These are phyloP conservation scores for Andrena flavipes DNA, from an alignment of 2,888 invertebrate species.

Conservation along the genomic window DNA sequence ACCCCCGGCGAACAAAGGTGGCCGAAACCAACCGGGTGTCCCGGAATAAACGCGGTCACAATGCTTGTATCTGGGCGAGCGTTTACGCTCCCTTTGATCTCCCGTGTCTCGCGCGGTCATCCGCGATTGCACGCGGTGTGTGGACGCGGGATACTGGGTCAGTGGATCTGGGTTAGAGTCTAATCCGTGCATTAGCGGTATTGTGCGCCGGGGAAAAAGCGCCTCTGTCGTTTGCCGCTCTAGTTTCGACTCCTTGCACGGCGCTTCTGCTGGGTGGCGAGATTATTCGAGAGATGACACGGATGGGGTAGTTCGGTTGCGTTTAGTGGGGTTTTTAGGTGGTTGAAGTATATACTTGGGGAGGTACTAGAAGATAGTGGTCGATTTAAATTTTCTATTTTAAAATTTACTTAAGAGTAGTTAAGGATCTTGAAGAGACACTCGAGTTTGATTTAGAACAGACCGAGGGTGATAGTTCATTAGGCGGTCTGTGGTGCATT, in stretches of 20 bases:
- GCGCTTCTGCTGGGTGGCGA: neutral
- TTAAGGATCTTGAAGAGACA: neutral
- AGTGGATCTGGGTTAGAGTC: conserved; percentile 31
- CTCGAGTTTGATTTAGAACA: neutral
- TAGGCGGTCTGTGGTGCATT: neutral
- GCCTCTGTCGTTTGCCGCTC: neutral
- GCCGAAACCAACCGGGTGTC: conserved; percentile 69
- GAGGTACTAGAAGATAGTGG: too few relatives aligned
- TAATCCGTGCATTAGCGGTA: conserved; percentile 20
- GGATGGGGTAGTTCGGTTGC: too few relatives aligned
- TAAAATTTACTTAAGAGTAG: neutral
- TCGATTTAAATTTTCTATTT: too few relatives aligned
- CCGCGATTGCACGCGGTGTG: conserved; percentile 20
- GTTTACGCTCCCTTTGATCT: conserved; percentile 37
- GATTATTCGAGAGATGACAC: too few relatives aligned
- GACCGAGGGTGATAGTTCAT: neutral
- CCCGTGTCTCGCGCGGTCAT: conserved; percentile 25
- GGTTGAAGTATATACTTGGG: too few relatives aligned
- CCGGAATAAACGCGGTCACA: conserved; percentile 47
- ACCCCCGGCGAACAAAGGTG: conserved; percentile 78
- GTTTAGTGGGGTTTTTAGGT: too few relatives aligned
- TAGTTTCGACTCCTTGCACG: neutral
- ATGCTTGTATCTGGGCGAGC: conserved; percentile 11
- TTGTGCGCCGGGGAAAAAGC: neutral
- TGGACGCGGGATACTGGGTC: conserved; percentile 42